Conservation (phyloP, 2,797 vertebrate genomes). For the Amphiprion clarkii region DNA sequence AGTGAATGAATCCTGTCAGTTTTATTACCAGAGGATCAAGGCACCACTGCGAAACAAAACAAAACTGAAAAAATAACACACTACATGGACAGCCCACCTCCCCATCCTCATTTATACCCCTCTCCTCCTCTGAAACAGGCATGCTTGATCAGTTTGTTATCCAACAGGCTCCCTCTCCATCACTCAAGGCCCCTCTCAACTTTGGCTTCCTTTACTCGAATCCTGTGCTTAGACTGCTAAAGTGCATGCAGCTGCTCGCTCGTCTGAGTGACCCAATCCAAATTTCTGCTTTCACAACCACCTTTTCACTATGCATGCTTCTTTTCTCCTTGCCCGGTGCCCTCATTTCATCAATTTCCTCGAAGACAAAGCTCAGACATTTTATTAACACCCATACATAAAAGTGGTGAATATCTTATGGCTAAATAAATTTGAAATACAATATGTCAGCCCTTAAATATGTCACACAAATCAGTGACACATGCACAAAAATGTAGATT, state of each 20-base stretch:
- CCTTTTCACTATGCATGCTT: slow-evolving; percentile 5
- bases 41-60: slow-evolving; percentile 72
- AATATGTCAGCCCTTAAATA: slow-evolving; percentile 42
- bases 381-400: slow-evolving; percentile 4
- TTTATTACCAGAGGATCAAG: slow-evolving; percentile 83
- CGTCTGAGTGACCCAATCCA: slow-evolving; percentile 34
- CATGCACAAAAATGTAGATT: slow-evolving; percentile 43
- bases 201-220: slow-evolving; percentile 59
- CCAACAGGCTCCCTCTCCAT: slow-evolving; percentile 65
- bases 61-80: slow-evolving; percentile 67
- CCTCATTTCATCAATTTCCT: slow-evolving; percentile 8
- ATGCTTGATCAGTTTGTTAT: slow-evolving; percentile 81
- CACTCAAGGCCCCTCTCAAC: slow-evolving; percentile 65
- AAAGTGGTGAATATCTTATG: slow-evolving; percentile 11
- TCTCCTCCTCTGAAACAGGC: slow-evolving; percentile 54
- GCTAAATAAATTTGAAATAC: slow-evolving; percentile 42
- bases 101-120: slow-evolving; percentile 64
- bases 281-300: slow-evolving; percentile 34
- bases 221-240: slow-evolving; percentile 66
- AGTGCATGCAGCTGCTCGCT: slow-evolving; percentile 56
- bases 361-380: neutral
- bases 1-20: slow-evolving; percentile 84
- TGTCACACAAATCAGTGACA: slow-evolving; percentile 51
- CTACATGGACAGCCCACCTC: slow-evolving; percentile 52
- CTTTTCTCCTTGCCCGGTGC: neutral